Evolutionary conservation across 2,113 vertebrate species (phyloP), one percentile per base, ranked within the genome.

Genomic region (Phyllopteryx taeniolatus): DNA sequence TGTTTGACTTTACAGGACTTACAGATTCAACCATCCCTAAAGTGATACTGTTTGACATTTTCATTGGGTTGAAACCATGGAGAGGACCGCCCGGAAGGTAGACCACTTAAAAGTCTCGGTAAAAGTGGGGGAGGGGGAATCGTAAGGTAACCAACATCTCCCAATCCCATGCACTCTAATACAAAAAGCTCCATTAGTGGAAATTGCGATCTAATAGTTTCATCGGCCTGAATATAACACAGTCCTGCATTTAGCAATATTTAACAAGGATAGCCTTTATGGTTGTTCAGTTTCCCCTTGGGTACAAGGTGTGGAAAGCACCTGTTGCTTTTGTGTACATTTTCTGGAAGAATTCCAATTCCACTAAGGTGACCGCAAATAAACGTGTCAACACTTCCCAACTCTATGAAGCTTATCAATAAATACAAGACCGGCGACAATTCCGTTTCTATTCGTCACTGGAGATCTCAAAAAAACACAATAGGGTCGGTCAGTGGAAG

Each of bases 11-110:
- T 79, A 92, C 92, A 77, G 94, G 92, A 90, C 91, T 94, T 89
- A 78, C 91, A 82, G 91, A 89, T 74, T 94, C 95, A 86, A 98
- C 96, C 96, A 98, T 99, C 88, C 92, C 94, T 92, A 76, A 89
- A 44, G 70, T 35, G 69, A 79, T 75, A 76, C 63, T 71, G 65
- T 68, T 82, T 80, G 90, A 88, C 12, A 85, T 79, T 85, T 84
- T 85, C 75, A 89, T 89, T 86, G 77, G 78, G 73, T 84, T 66
- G 76, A 84, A 73, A 74, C 77, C 75, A 68, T 74, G 11, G 39
- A 77, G 71, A 80, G 75, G 76, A 85, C 68, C 67, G 68, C 65
- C 83, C 74, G 79, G 64, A 70, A 81, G 68, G 61, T 11, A 63
- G 70, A 69, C 42, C 53, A 68, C 82, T 67, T 39, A 59, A 65